Evolutionary conservation across 2,113 vertebrate genomes (phyloP).

Genomic region (Strigops habroptila): DNA sequence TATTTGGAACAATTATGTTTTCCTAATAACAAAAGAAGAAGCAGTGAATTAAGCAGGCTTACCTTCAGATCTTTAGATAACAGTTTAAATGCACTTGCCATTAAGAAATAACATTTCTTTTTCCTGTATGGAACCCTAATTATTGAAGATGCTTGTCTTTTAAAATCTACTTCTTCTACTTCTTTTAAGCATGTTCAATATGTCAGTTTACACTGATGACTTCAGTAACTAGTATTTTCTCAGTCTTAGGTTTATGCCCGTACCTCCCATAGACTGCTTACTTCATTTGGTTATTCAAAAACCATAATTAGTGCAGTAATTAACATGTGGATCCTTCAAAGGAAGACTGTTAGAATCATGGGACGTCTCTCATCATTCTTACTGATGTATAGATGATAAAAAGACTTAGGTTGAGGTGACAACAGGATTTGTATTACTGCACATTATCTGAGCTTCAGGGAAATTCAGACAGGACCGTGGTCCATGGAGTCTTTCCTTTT

Average conservation of each 20-base stretch:
- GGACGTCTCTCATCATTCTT: conserved; percentile 74
- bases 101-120: conserved; percentile 77
- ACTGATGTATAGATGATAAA: conserved; percentile 74
- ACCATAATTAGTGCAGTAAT: conserved; percentile 81
- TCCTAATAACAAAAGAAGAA: conserved; percentile 84
- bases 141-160: conserved; percentile 78
- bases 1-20: conserved; percentile 87
- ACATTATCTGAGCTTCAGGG: conserved; percentile 68
- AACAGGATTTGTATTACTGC: conserved; percentile 61
- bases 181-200: conserved; percentile 66
- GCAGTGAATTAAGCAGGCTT: conserved; percentile 81
- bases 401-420: conserved; percentile 71
- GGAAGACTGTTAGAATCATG: conserved; percentile 70
- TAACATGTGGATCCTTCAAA: conserved; percentile 78
- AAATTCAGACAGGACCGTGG: conserved; percentile 69
- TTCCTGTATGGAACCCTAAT: conserved; percentile 71
- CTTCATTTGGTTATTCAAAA: conserved; percentile 80
- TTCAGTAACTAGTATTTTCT: conserved; percentile 79
- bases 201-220: conserved; percentile 77
- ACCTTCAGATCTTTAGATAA: conserved; percentile 80
- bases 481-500: conserved; percentile 64
- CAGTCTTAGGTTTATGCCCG: conserved; percentile 71
- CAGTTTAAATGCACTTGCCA: conserved; percentile 80
- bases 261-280: conserved; percentile 80
- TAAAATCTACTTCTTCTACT: conserved; percentile 64